Conservation (phyloP, 2,888 invertebrate genomes). For the Monochamus alternatus region DNA sequence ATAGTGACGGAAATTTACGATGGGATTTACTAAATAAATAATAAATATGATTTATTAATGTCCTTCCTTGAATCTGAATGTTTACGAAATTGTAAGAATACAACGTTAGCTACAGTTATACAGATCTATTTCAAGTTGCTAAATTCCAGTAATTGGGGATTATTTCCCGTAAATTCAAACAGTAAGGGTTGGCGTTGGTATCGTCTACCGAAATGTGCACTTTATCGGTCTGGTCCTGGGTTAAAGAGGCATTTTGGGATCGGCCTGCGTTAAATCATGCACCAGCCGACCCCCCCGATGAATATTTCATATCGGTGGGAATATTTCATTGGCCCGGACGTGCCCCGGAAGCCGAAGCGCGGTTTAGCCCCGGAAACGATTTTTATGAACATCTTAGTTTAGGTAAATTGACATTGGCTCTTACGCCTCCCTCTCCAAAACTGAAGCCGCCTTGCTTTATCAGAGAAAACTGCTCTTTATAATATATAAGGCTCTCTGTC, state of each 20-base stretch:
- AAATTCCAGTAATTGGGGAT: too few relatives aligned
- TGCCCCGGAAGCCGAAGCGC: slow-evolving; percentile 50
- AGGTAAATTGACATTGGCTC: slow-evolving; percentile 28
- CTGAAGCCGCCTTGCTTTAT: neutral
- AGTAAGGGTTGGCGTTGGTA: neutral
- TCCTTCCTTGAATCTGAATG: too few relatives aligned
- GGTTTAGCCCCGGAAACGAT: slow-evolving; percentile 48
- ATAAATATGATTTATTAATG: too few relatives aligned
- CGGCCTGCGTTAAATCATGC: slow-evolving; percentile 56
- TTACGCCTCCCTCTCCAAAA: slow-evolving; percentile 1
- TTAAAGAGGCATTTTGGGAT: slow-evolving; percentile 54
- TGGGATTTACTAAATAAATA: too few relatives aligned
- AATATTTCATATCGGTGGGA: slow-evolving; percentile 56
- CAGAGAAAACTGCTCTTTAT: neutral
- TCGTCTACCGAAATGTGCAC: slow-evolving; percentile 14
- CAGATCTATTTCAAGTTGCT: too few relatives aligned
- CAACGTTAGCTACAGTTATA: too few relatives aligned
- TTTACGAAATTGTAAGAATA: too few relatives aligned
- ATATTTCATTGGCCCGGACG: slow-evolving; percentile 55
- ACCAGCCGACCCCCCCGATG: slow-evolving; percentile 54
- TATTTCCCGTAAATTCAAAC: too few relatives aligned
- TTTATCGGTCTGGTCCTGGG: slow-evolving; percentile 17
- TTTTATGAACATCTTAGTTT: slow-evolving; percentile 52
- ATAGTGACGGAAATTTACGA: too few relatives aligned
- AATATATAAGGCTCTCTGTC: neutral